Evolutionary conservation across 2,888 invertebrate genomes (phyloP).

Genomic region (Byasa hedistus): DNA sequence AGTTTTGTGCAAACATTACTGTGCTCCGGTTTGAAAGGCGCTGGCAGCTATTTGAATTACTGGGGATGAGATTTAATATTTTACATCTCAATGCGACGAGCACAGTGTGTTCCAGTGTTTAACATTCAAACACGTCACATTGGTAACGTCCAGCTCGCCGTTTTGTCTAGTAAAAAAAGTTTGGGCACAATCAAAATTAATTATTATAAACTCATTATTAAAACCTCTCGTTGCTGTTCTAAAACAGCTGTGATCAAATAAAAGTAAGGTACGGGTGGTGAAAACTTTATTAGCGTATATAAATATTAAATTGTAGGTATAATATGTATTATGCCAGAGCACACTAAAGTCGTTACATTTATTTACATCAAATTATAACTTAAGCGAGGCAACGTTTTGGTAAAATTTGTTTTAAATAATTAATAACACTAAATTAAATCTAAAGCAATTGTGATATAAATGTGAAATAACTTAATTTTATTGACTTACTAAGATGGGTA

Average conservation of each 20-base stretch:
- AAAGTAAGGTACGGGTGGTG: slow-evolving; percentile 53
- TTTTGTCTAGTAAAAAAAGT: too few relatives aligned
- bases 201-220: too few relatives aligned
- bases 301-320: slow-evolving; percentile 47
- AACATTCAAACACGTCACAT: too few relatives aligned
- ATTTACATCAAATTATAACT: slow-evolving; percentile 68
- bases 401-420: slow-evolving; percentile 70
- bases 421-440: slow-evolving; percentile 48
- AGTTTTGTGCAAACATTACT: too few relatives aligned
- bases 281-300: slow-evolving; percentile 65
- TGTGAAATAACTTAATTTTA: slow-evolving; percentile 20
- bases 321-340: slow-evolving; percentile 67
- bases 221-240: too few relatives aligned
- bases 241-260: slow-evolving; percentile 25
- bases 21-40: too few relatives aligned
- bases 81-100: too few relatives aligned
- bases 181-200: too few relatives aligned
- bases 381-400: slow-evolving; percentile 79
- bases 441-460: slow-evolving; percentile 36
- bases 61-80: too few relatives aligned
- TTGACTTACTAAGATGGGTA: slow-evolving; percentile 25
- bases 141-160: too few relatives aligned
- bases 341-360: slow-evolving; percentile 63
- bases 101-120: too few relatives aligned
- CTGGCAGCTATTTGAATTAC: too few relatives aligned